These are phyloP conservation scores for Ornithorhynchus anatinus DNA, from an alignment of 2,113 vertebrate genomes.

Conservation along the genomic window DNA sequence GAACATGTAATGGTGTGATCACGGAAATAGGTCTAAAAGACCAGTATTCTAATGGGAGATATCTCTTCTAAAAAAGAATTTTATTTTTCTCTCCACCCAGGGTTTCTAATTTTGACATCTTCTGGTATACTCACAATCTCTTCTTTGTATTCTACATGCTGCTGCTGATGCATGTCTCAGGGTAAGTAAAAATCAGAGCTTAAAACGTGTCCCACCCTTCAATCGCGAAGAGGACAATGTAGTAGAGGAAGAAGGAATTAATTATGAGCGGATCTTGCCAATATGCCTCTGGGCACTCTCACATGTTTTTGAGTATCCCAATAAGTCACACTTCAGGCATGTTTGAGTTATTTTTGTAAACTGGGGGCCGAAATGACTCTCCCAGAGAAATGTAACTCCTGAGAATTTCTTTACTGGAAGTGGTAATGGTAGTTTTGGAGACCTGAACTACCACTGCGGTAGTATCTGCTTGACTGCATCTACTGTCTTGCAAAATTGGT, in stretches of 20 bases:
- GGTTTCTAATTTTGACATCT: conserved; percentile 92
- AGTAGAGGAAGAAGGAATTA: not conserved
- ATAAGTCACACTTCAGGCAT: not conserved
- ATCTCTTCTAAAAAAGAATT: too few relatives aligned
- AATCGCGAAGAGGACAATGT: not conserved
- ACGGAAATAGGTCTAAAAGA: too few relatives aligned
- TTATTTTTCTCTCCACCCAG: conserved; percentile 74
- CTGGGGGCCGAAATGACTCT: not conserved
- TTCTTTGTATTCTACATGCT: conserved; percentile 95
- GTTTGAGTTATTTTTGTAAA: not conserved
- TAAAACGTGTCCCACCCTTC: not conserved
- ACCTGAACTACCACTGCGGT: too few relatives aligned
- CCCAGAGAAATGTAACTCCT: not conserved
- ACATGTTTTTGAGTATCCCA: not conserved
- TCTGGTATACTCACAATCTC: conserved; percentile 98
- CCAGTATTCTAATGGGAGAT: too few relatives aligned
- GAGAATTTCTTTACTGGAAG: not conserved
- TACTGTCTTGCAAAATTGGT: conserved; percentile 2
- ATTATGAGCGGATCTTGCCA: not conserved
- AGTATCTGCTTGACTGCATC: too few relatives aligned
- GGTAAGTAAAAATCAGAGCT: conserved; percentile 78
- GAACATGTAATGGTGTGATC: too few relatives aligned
- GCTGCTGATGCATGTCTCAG: conserved; percentile 89
- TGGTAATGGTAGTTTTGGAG: not conserved
- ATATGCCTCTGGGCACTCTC: not conserved